These are phyloP conservation scores for Parascotia fuliginaria DNA, from an alignment of 2,888 invertebrate genomes.

Conservation along the genomic window DNA sequence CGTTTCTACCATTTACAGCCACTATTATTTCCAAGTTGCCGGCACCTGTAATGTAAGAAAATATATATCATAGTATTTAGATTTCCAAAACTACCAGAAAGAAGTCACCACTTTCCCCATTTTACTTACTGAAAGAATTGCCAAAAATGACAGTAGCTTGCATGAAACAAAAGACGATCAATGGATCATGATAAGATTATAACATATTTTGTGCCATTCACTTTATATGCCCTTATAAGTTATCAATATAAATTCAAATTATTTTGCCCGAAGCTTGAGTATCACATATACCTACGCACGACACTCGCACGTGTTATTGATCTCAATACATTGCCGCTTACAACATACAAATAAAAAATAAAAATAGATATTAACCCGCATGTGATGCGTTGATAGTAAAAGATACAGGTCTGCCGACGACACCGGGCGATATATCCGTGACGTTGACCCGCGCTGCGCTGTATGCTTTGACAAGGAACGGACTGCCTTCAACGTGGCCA, in stretches of 20 bases:
- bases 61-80: background rate
- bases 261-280: no score
- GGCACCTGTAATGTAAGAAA: constrained; percentile 87
- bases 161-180: no score
- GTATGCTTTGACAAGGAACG: constrained; percentile 97
- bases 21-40: constrained; percentile 99
- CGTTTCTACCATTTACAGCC: constrained; percentile 97
- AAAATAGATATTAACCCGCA: constrained; percentile 72
- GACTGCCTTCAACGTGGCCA: constrained; percentile 96
- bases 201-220: no score
- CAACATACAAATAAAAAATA: background rate
- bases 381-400: constrained; percentile 95
- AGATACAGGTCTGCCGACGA: constrained; percentile 96
- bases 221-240: no score
- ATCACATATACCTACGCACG: no score
- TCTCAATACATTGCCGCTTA: background rate
- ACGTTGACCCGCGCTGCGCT: constrained; percentile 98
- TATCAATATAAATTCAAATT: no score
- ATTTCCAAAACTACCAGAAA: no score
- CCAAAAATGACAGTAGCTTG: no score
- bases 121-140: no score
- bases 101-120: no score
- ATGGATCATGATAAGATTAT: no score
- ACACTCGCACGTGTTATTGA: no score
- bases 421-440: constrained; percentile 95